Percentiles rank a stretch among this genome's conserved stretches.
These are phyloP conservation scores for Rhizoglyphus robini DNA, from an alignment of 1,140 invertebrate genomes.

Conservation along the genomic window DNA sequence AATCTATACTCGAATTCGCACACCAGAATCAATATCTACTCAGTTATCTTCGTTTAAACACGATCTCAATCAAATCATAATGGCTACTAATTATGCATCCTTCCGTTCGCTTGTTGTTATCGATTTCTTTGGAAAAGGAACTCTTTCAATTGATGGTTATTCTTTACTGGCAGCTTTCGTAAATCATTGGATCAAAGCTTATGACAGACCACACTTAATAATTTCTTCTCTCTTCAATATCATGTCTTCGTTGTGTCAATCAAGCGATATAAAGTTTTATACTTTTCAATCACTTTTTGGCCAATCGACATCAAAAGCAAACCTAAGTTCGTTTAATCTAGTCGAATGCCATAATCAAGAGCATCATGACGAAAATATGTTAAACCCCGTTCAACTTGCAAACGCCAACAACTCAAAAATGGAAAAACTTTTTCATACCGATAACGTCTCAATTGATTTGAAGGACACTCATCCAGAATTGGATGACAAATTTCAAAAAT, in stretches of 20 bases:
- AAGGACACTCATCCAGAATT: no score
- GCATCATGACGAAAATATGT: no score
- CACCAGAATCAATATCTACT: slow-evolving; percentile 54
- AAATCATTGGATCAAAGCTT: slow-evolving; percentile 43
- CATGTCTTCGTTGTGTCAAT: no score
- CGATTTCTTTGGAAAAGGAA: slow-evolving; percentile 85
- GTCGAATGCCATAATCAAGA: no score
- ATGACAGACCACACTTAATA: slow-evolving; percentile 54
- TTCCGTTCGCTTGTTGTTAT: slow-evolving; percentile 57
- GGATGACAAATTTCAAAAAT: no score
- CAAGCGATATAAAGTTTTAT: neutral
- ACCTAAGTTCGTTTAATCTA: no score
- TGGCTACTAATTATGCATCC: slow-evolving; percentile 48
- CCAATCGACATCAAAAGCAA: no score
- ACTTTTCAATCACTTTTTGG: neutral
- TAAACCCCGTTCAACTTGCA: no score
- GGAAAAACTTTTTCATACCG: no score
- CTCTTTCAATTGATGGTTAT: slow-evolving; percentile 56
- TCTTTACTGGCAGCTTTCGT: slow-evolving; percentile 51
- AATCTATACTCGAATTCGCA: slow-evolving; percentile 59
- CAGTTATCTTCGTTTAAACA: slow-evolving; percentile 71
- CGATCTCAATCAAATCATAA: slow-evolving; percentile 64
- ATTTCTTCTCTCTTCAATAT: slow-evolving; percentile 60
- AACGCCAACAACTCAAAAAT: no score
- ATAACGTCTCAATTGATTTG: no score